Conservation (phyloP, 2,797 vertebrate genomes). For the Aldrovandia affinis region DNA sequence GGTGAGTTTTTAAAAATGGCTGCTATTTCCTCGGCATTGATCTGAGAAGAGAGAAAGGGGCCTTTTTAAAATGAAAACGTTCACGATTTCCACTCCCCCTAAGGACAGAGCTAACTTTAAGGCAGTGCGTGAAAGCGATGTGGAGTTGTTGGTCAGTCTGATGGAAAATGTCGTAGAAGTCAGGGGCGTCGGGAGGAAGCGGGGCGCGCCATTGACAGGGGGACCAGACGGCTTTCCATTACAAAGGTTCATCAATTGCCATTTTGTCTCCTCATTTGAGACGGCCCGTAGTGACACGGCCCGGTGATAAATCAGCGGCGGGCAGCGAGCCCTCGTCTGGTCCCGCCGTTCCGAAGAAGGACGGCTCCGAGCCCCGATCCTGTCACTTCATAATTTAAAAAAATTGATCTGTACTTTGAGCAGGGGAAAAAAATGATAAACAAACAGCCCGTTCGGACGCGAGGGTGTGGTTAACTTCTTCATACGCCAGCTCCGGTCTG, state of each 20-base stretch:
- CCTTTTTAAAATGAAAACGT: constrained; percentile 14
- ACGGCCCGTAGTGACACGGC: constrained; percentile 18
- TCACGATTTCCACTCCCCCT: not conserved
- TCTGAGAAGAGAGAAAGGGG: not conserved
- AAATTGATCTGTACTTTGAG: constrained; percentile 69
- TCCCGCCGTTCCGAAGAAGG: constrained; percentile 59
- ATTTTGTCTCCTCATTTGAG: constrained; percentile 36
- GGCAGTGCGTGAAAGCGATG: not conserved
- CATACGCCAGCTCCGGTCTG: constrained; percentile 5
- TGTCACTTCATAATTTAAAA: constrained; percentile 78
- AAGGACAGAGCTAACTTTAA: constrained; percentile 8
- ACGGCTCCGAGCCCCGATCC: constrained; percentile 57
- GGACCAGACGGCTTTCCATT: constrained; percentile 28
- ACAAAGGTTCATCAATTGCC: constrained; percentile 35
- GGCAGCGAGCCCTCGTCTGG: constrained; percentile 50
- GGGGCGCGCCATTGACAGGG: constrained; percentile 16
- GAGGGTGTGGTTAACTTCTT: constrained; percentile 11
- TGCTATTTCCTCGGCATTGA: not conserved
- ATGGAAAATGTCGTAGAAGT: constrained; percentile 26
- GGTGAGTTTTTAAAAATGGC: constrained; percentile 22
- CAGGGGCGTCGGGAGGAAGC: constrained; percentile 26
- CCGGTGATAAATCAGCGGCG: constrained; percentile 47
- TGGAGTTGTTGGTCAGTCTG: constrained; percentile 14
- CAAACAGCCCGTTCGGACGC: not conserved
- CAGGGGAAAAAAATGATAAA: constrained; percentile 33